These are phyloP conservation scores for Paedocypris micromegethes DNA, from an alignment of 2,797 vertebrate species.

Conservation along the genomic window DNA sequence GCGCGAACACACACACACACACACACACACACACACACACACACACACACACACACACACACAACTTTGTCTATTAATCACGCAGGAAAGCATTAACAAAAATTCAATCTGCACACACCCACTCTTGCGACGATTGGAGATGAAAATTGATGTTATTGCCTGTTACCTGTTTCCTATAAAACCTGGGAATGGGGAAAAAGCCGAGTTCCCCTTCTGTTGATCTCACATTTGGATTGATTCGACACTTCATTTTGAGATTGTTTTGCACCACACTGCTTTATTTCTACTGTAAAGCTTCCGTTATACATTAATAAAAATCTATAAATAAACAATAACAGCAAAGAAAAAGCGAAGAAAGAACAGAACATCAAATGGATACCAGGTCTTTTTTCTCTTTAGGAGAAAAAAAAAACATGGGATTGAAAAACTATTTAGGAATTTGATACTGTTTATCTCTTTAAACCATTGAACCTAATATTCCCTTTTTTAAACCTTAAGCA, in stretches of 20 bases:
- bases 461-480: too few species aligned
- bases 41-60: constrained; percentile 10
- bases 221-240: constrained; percentile 24
- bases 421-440: too few species aligned
- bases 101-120: constrained; percentile 25
- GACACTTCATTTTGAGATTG: constrained; percentile 22
- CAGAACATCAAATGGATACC: too few species aligned
- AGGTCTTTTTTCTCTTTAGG: too few species aligned
- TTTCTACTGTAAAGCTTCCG: too few species aligned
- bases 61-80: constrained; percentile 28
- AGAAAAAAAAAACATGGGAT: too few species aligned
- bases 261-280: neutral
- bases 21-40: constrained; percentile 4
- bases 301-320: too few species aligned
- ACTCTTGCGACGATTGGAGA: constrained; percentile 24
- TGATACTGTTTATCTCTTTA: too few species aligned
- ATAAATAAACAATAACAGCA: too few species aligned
- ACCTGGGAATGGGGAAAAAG: constrained; percentile 9
- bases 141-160: constrained; percentile 16
- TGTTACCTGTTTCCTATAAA: constrained; percentile 27
- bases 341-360: too few species aligned
- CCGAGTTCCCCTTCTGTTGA: constrained; percentile 17
- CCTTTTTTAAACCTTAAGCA: too few species aligned
- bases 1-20: constrained; percentile 1
- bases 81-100: constrained; percentile 30